These are phyloP conservation scores for Mus caroli DNA, from an alignment of 2,797 vertebrate species.

Conservation along the genomic window DNA sequence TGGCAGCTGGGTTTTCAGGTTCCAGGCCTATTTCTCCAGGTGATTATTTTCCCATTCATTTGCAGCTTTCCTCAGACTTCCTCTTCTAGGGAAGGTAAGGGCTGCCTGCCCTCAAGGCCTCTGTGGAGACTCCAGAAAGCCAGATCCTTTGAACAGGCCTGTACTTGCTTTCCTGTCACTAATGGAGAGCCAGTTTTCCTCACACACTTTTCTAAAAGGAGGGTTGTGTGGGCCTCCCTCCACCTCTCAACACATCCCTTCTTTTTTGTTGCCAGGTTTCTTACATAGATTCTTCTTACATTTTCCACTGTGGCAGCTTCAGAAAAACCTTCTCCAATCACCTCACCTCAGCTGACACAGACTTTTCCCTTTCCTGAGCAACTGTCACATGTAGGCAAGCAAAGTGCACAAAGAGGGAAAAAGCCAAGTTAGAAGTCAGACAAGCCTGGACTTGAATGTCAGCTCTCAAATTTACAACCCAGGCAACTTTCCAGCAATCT, in stretches of 20 bases:
- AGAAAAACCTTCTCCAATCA: constrained; percentile 1
- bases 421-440: constrained; percentile 4
- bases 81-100: constrained; percentile 17
- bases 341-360: neutral
- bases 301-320: constrained; percentile 36
- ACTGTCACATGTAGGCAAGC: constrained; percentile 26
- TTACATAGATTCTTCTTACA: constrained; percentile 30
- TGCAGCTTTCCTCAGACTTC: constrained; percentile 34
- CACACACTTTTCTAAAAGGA: constrained; percentile 5
- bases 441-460: constrained; percentile 23
- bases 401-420: neutral
- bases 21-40: neutral
- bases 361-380: constrained; percentile 45
- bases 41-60: constrained; percentile 61
- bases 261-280: constrained; percentile 17
- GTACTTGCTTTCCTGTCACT: constrained; percentile 44
- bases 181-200: constrained; percentile 21
- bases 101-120: neutral
- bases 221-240: neutral
- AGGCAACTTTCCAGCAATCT: constrained; percentile 55
- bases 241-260: neutral
- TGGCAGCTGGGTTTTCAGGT: constrained; percentile 42
- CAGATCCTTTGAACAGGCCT: neutral
- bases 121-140: neutral
- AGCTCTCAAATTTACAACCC: neutral